These are phyloP conservation scores for Belonocnema kinseyi DNA, from an alignment of 1,140 invertebrate genomes.

Conservation along the genomic window DNA sequence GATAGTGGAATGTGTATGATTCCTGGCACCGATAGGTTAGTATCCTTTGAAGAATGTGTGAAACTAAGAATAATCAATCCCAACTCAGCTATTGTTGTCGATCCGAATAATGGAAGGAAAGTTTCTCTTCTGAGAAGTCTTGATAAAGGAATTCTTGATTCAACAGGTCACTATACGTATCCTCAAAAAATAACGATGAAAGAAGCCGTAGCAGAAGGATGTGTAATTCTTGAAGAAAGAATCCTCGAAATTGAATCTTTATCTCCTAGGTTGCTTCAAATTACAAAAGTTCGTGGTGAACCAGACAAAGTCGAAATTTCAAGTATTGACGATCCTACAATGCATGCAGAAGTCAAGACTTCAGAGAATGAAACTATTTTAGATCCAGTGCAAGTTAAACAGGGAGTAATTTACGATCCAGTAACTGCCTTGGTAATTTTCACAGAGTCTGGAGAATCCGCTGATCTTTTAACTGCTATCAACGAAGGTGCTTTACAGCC, in stretches of 20 bases:
- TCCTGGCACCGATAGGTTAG: conserved; percentile 88
- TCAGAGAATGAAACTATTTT: conserved; percentile 43
- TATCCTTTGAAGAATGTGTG: conserved; percentile 92
- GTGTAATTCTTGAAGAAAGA: conserved; percentile 79
- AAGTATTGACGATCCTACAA: conserved; percentile 70
- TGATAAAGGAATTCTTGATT: conserved; percentile 86
- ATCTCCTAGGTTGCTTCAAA: conserved; percentile 77
- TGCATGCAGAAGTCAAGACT: conserved; percentile 70
- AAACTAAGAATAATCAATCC: conserved; percentile 90
- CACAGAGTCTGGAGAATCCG: conserved; percentile 82
- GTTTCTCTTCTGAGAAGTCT: conserved; percentile 85
- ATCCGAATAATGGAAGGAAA: conserved; percentile 82
- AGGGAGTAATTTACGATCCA: conserved; percentile 85
- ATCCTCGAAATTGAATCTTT: conserved; percentile 72
- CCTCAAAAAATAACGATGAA: conserved; percentile 82
- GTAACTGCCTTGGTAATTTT: conserved; percentile 83
- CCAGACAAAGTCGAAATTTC: conserved; percentile 82
- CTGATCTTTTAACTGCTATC: conserved; percentile 83
- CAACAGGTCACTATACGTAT: conserved; percentile 83
- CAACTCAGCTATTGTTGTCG: conserved; percentile 85
- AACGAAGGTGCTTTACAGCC: conserved; percentile 81
- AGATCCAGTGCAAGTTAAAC: conserved; percentile 82
- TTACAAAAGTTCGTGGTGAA: conserved; percentile 79
- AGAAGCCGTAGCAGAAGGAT: conserved; percentile 84
- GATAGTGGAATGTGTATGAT: conserved; percentile 90